A percentile compares a stretch with the other conserved stretches of the same genome.
These are phyloP conservation scores for Pluvialis apricaria DNA, from an alignment of 2,113 vertebrate genomes.

Conservation along the genomic window DNA sequence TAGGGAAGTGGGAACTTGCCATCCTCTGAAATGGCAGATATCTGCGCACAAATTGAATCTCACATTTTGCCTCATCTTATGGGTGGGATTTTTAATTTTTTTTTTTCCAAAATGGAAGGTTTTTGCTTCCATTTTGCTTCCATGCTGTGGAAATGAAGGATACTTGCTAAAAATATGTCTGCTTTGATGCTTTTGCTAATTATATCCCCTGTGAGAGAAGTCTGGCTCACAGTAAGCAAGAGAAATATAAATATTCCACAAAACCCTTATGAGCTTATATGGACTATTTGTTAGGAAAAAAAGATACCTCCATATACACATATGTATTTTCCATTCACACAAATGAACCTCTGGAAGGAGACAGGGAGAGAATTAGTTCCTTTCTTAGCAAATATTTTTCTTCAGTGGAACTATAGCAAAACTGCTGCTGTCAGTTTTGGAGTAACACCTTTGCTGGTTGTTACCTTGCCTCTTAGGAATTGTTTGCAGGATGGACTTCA, in stretches of 20 bases:
- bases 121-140: too few relatives aligned
- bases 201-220: not conserved
- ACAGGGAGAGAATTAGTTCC: not conserved
- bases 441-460: not conserved
- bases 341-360: not conserved
- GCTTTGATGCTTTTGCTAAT: conserved; percentile 10
- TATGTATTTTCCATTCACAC: not conserved
- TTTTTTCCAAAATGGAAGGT: not conserved
- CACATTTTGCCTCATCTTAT: not conserved
- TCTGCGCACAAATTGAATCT: not conserved
- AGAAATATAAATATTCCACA: not conserved
- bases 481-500: not conserved
- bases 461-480: not conserved
- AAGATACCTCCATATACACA: not conserved
- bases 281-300: not conserved
- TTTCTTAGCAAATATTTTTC: not conserved
- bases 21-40: not conserved
- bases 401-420: not conserved
- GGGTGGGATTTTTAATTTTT: not conserved
- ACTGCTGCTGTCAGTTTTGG: not conserved
- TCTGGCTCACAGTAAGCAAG: not conserved
- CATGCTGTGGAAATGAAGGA: not conserved
- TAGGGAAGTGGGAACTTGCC: not conserved
- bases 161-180: not conserved
- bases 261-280: not conserved